These are phyloP conservation scores for Epiblema foenella DNA, from an alignment of 2,888 invertebrate genomes.

Conservation along the genomic window DNA sequence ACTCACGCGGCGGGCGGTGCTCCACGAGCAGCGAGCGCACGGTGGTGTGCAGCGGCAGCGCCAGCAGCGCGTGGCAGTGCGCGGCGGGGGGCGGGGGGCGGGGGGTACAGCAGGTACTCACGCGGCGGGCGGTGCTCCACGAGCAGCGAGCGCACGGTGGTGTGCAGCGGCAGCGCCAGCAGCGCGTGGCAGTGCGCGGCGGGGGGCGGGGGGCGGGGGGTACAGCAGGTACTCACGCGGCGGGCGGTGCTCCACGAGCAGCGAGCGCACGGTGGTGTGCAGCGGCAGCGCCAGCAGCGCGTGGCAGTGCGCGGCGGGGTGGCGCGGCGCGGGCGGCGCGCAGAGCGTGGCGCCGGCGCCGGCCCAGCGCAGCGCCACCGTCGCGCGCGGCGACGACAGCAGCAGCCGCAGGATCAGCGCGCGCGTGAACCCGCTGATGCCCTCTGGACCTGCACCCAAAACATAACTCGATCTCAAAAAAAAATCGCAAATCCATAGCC, in stretches of 20 bases:
- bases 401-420: constrained; percentile 93
- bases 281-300: constrained; percentile 90
- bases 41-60: constrained; percentile 78
- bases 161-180: constrained; percentile 61
- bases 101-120: constrained; percentile 47
- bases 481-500: too few species aligned
- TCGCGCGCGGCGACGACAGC: constrained; percentile 93
- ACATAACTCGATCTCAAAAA: neutral
- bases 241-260: constrained; percentile 86
- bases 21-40: constrained; percentile 86
- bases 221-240: constrained; percentile 55
- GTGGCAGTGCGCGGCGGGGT: constrained; percentile 88
- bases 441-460: constrained; percentile 65
- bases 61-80: neutral
- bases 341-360: constrained; percentile 52
- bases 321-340: constrained; percentile 47
- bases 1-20: constrained; percentile 50
- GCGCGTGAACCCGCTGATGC: constrained; percentile 94
- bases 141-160: constrained; percentile 89
- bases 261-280: constrained; percentile 89
- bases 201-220: too few species aligned
- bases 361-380: constrained; percentile 88
- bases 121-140: constrained; percentile 81
- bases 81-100: too few species aligned
- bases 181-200: neutral